Evolutionary conservation across 2,113 vertebrate genomes (phyloP).

Genomic region (Chaetodon auriga): DNA sequence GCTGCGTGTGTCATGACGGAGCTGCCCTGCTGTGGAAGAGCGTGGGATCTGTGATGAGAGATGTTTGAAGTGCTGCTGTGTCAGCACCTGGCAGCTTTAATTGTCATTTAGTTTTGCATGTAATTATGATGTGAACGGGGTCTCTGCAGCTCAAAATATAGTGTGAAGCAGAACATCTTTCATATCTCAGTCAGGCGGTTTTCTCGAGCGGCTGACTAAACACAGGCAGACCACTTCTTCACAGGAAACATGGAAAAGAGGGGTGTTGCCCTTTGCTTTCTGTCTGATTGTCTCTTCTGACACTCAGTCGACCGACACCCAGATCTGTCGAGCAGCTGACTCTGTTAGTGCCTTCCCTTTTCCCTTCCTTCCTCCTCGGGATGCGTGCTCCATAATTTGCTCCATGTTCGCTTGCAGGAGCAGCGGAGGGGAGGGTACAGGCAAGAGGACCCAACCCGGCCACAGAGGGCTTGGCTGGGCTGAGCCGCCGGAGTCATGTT

Average conservation of each 20-base stretch:
- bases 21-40: neutral
- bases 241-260: constrained; percentile 6
- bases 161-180: neutral
- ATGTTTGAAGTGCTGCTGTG: constrained; percentile 19
- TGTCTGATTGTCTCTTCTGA: neutral
- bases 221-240: neutral
- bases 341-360: constrained; percentile 13
- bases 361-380: constrained; percentile 6
- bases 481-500: constrained; percentile 73
- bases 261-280: constrained; percentile 17
- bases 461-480: constrained; percentile 52
- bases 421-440: constrained; percentile 4
- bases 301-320: constrained; percentile 12
- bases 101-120: constrained; percentile 9
- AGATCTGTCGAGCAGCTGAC: constrained; percentile 27
- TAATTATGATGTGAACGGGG: neutral
- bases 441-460: constrained; percentile 41
- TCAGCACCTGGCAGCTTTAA: constrained; percentile 24
- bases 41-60: neutral
- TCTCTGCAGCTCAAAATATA: neutral
- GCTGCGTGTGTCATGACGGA: neutral
- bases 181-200: neutral
- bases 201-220: neutral
- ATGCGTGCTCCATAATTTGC: constrained; percentile 4
- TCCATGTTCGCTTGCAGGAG: constrained; percentile 16